Evolutionary conservation across 2,797 vertebrate species (phyloP).

Genomic region (Hoplostethus mediterraneus): DNA sequence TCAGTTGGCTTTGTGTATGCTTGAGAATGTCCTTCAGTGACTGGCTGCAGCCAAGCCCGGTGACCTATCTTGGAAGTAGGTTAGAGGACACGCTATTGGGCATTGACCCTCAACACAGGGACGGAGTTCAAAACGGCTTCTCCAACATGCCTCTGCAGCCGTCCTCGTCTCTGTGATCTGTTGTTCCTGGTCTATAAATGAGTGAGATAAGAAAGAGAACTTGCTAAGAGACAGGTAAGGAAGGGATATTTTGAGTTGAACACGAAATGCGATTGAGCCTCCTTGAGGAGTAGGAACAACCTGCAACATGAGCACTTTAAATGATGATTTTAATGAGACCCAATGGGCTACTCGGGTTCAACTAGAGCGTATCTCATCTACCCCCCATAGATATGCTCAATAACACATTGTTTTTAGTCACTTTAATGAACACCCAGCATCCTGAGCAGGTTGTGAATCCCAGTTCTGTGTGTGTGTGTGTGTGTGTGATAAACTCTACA

Average conservation of each 20-base stretch:
- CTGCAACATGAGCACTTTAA: slow-evolving; percentile 21
- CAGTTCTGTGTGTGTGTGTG: slow-evolving; percentile 16
- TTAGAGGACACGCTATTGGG: slow-evolving; percentile 25
- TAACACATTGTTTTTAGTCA: slow-evolving; percentile 23
- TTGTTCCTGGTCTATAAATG: slow-evolving; percentile 2
- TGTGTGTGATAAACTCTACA: slow-evolving; percentile 1
- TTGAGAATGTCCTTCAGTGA: slow-evolving; percentile 27
- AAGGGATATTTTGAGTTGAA: background rate
- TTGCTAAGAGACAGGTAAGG: background rate
- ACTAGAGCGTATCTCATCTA: background rate
- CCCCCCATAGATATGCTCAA: slow-evolving; percentile 29
- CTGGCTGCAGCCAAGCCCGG: slow-evolving; percentile 25
- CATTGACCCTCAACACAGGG: slow-evolving; percentile 33
- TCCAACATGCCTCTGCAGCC: background rate
- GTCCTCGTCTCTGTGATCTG: background rate
- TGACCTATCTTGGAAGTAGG: slow-evolving; percentile 35
- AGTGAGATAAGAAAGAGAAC: background rate
- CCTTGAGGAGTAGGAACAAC: slow-evolving; percentile 10
- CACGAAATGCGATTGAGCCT: slow-evolving; percentile 3
- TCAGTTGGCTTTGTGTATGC: slow-evolving; percentile 27
- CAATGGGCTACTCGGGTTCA: slow-evolving; percentile 12
- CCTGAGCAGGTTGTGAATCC: slow-evolving; percentile 35
- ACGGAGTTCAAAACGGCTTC: background rate
- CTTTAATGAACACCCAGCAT: slow-evolving; percentile 39
- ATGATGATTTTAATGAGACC: slow-evolving; percentile 39